Conservation (phyloP, 2,113 vertebrate species). For the Oophaga pumilio region DNA sequence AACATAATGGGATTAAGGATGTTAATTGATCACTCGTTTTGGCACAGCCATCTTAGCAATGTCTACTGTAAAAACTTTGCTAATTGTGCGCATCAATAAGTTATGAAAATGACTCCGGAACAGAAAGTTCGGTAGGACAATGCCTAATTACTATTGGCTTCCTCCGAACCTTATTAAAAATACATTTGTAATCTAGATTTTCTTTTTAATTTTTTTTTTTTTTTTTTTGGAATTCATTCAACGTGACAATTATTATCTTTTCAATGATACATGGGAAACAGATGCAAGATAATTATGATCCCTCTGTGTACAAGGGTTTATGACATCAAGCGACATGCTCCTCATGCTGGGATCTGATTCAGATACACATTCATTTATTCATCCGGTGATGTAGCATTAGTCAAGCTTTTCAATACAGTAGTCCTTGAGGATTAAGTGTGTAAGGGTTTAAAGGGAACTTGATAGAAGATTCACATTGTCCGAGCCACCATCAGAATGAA, state of each 20-base stretch:
- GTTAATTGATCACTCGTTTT: slow-evolving; percentile 67
- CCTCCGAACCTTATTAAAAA: slow-evolving; percentile 40
- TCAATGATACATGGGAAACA: slow-evolving; percentile 25
- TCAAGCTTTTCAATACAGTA: neutral
- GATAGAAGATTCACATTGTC: too few relatives aligned
- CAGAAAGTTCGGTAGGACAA: slow-evolving; percentile 39
- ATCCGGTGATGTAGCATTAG: neutral
- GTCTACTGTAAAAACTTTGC: slow-evolving; percentile 56
- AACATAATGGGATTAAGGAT: slow-evolving; percentile 67
- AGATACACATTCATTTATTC: neutral
- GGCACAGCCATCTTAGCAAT: slow-evolving; percentile 63
- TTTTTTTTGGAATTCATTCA: neutral
- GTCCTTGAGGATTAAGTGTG: neutral
- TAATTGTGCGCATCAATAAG: slow-evolving; percentile 66
- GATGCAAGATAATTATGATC: slow-evolving; percentile 35
- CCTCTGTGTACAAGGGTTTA: neutral
- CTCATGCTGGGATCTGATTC: slow-evolving; percentile 2
- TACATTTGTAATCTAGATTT: slow-evolving; percentile 14
- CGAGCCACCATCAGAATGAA: too few relatives aligned
- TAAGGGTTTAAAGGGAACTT: neutral
- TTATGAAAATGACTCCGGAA: slow-evolving; percentile 58
- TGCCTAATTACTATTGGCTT: slow-evolving; percentile 35
- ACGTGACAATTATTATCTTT: slow-evolving; percentile 32
- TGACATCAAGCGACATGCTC: neutral
- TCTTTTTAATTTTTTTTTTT: neutral